These are phyloP conservation scores for Drosophila multiciliata DNA, from an alignment of 2,888 invertebrate genomes.

Conservation along the genomic window DNA sequence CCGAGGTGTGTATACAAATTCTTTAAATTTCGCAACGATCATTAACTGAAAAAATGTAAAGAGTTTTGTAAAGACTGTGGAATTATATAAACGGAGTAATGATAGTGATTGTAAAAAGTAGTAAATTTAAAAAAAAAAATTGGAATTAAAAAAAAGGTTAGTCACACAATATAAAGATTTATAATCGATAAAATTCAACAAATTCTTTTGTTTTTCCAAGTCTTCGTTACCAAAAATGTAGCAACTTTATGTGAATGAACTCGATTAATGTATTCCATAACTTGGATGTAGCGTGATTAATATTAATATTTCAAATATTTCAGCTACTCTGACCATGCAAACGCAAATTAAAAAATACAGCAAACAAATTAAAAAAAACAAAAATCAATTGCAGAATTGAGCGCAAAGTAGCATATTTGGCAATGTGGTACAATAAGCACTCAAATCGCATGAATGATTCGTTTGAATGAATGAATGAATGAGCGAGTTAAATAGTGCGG, in stretches of 20 bases:
- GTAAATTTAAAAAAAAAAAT: neutral
- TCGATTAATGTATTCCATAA: neutral
- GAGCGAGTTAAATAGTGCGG: conserved; percentile 60
- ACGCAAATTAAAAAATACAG: neutral
- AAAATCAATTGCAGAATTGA: conserved; percentile 28
- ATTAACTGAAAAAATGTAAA: neutral
- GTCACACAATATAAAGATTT: neutral
- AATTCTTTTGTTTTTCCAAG: neutral
- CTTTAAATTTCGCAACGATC: neutral
- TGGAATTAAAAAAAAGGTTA: neutral
- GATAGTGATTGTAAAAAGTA: neutral
- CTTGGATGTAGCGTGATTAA: conserved; percentile 19
- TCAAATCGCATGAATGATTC: conserved; percentile 58
- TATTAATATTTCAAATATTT: conserved; percentile 27
- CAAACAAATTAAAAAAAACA: neutral
- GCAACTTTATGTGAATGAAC: neutral
- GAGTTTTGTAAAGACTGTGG: neutral
- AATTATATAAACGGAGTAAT: neutral
- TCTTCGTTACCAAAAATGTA: neutral
- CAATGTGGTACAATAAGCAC: conserved; percentile 32
- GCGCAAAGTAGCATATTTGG: conserved; percentile 35
- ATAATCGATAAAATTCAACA: neutral
- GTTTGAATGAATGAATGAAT: conserved; percentile 60
- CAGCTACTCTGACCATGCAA: neutral
- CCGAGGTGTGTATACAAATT: conserved; percentile 16